A percentile compares a stretch with the other conserved stretches of the same genome.
Evolutionary conservation across 2,113 vertebrate species (phyloP).

Genomic region (Corydoras sp.): DNA sequence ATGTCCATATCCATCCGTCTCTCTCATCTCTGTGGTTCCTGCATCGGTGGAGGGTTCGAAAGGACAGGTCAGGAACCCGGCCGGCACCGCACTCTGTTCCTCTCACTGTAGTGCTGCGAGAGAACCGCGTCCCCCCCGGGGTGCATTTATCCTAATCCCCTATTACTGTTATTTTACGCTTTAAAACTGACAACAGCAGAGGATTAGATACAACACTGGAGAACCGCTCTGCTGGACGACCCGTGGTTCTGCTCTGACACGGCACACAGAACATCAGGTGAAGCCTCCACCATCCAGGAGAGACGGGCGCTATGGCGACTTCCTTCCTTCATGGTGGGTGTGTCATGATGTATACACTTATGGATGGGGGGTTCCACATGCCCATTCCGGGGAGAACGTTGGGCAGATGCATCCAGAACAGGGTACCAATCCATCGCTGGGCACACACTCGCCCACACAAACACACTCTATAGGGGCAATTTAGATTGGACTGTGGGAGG

Average conservation of each 20-base stretch:
- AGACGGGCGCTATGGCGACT: too few species aligned
- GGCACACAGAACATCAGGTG: slow-evolving; percentile 14
- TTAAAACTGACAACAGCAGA: slow-evolving; percentile 38
- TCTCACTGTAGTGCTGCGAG: slow-evolving; percentile 23
- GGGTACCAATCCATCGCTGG: too few species aligned
- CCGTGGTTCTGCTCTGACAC: slow-evolving; percentile 51
- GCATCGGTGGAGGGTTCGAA: slow-evolving; percentile 21
- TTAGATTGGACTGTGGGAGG: too few species aligned
- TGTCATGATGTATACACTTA: too few species aligned
- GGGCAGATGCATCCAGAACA: too few species aligned
- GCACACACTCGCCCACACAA: too few species aligned
- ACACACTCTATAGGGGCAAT: too few species aligned
- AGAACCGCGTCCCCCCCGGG: slow-evolving; percentile 51
- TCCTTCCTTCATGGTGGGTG: too few species aligned
- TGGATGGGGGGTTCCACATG: too few species aligned
- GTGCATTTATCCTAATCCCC: slow-evolving; percentile 52
- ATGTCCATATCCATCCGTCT: slow-evolving; percentile 11
- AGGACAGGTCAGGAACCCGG: slow-evolving; percentile 18
- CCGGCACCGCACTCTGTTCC: slow-evolving; percentile 13
- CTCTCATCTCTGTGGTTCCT: not conserved
- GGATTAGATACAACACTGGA: slow-evolving; percentile 34
- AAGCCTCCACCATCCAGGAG: too few species aligned
- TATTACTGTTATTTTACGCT: slow-evolving; percentile 41
- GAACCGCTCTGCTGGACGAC: slow-evolving; percentile 38
- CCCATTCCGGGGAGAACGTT: too few species aligned